These are phyloP conservation scores for Callyntrura sp. DNA, from an alignment of 2,888 invertebrate genomes.

Conservation along the genomic window DNA sequence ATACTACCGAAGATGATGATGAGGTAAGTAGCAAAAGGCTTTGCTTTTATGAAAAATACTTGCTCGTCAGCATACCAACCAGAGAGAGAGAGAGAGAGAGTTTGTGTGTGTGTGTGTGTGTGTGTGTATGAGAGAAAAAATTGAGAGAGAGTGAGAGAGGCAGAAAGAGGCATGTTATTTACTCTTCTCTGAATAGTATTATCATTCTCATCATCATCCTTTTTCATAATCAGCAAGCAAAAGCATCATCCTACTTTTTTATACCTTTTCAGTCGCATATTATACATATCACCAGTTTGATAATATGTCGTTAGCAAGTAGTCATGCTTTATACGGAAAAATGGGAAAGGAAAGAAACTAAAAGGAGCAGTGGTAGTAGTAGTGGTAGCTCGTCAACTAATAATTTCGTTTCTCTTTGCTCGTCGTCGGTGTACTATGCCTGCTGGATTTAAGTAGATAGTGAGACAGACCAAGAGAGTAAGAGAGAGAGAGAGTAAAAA, in stretches of 20 bases:
- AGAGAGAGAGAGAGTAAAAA: slow-evolving; percentile 53
- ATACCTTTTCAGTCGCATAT: slow-evolving; percentile 33
- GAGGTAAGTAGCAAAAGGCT: slow-evolving; percentile 43
- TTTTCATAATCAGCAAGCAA: slow-evolving; percentile 46
- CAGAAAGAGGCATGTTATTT: not conserved
- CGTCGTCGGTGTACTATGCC: slow-evolving; percentile 19
- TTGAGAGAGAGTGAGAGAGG: slow-evolving; percentile 24
- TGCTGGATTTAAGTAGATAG: not conserved
- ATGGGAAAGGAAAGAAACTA: slow-evolving; percentile 8
- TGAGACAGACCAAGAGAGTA: not conserved
- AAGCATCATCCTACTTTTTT: slow-evolving; percentile 35
- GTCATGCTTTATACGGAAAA: slow-evolving; percentile 22
- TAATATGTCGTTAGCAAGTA: slow-evolving; percentile 62
- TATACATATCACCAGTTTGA: slow-evolving; percentile 45
- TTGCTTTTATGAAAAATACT: slow-evolving; percentile 54
- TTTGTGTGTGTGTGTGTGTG: not conserved
- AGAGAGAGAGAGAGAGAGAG: slow-evolving; percentile 5
- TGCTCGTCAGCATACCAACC: slow-evolving; percentile 35
- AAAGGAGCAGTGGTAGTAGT: slow-evolving; percentile 4
- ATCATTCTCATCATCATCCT: slow-evolving; percentile 47
- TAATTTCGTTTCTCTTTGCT: slow-evolving; percentile 21
- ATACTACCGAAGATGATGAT: slow-evolving; percentile 19
- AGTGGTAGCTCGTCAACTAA: slow-evolving; percentile 39
- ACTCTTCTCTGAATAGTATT: slow-evolving; percentile 5
- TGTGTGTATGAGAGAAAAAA: too few relatives aligned